Evolutionary conservation across 2,888 invertebrate species (phyloP), one percentile per base, ranked within the genome.

Genomic region (Stramonita haemastoma): DNA sequence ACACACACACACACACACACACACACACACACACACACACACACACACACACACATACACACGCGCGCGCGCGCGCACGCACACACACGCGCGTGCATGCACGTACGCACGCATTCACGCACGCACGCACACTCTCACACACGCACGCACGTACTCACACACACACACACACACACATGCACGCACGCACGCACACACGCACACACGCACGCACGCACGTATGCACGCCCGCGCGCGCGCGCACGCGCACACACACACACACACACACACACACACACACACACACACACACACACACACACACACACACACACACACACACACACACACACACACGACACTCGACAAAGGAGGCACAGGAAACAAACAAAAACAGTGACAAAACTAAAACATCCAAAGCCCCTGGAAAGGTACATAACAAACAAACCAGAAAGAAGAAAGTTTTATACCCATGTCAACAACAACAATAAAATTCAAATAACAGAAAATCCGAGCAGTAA

Each of bases 21-120:
- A n/a, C 77, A 77, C 77, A 77, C 77, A 77, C 77, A 77, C 77
- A 77, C n/a, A n/a, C n/a, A 2, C 77, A 79, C 57, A 87, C 79
- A 79, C 57, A 56, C 56, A 79, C 57, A 56, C 57, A 87, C 79
- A 87, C 79, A 79, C 79, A 77, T 29, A 87, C 56, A 79, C 57
- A 79, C 79, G 17, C n/a, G 19, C 77, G 56, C n/a, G n/a, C 79
- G 56, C 79, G 29, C 57, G 29, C 46, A 79, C 56, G 6, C 56
- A 77, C 19, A 77, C 79, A 77, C 79, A 73, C 56, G 36, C 87
- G 77, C 77, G n/a, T 29, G 1, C 77, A 77, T 5, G n/a, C 73
- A 26, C n/a, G 73, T n/a, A 11, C 73, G n/a, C 73, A 73, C 73
- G 2, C 73, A 73, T 11, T 5, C 73, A 11, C 73, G 1, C 1